A percentile compares a stretch with the other conserved stretches of the same genome.
Conservation (phyloP, 2,113 vertebrate species). For the Butorides virescens region DNA sequence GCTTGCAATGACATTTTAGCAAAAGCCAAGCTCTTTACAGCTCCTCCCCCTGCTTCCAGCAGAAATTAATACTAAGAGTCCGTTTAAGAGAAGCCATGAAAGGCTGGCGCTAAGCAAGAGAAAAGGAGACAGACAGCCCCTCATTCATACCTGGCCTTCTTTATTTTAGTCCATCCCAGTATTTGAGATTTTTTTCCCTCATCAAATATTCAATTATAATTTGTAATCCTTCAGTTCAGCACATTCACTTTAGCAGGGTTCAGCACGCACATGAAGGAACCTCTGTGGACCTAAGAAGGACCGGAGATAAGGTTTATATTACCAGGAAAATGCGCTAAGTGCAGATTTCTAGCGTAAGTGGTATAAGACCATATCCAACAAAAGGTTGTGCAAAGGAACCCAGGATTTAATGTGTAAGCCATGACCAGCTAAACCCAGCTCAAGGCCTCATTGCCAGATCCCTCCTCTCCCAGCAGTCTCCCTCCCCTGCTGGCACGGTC, state of each 20-base stretch:
- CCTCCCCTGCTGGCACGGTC: background rate
- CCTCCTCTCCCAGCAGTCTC: background rate
- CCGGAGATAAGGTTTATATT: background rate
- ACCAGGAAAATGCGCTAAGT: background rate
- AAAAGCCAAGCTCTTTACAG: background rate
- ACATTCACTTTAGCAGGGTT: background rate
- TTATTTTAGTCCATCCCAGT: background rate
- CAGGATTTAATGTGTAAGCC: background rate
- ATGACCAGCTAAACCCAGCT: background rate
- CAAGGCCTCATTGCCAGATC: background rate
- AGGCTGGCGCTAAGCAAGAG: background rate
- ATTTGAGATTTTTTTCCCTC: background rate
- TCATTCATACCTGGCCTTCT: background rate
- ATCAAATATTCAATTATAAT: background rate
- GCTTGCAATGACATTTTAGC: constrained; percentile 44
- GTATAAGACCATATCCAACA: background rate
- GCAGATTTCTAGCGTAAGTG: background rate
- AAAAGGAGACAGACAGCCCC: background rate
- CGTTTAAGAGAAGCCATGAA: background rate
- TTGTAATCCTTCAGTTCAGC: background rate
- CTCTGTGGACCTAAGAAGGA: too few species aligned
- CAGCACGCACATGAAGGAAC: background rate
- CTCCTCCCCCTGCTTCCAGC: background rate
- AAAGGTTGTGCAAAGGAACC: background rate
- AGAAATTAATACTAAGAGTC: background rate